Base-by-base conservation (phyloP, 2,113 vertebrate genomes). In the Silurus glanis region DNA sequence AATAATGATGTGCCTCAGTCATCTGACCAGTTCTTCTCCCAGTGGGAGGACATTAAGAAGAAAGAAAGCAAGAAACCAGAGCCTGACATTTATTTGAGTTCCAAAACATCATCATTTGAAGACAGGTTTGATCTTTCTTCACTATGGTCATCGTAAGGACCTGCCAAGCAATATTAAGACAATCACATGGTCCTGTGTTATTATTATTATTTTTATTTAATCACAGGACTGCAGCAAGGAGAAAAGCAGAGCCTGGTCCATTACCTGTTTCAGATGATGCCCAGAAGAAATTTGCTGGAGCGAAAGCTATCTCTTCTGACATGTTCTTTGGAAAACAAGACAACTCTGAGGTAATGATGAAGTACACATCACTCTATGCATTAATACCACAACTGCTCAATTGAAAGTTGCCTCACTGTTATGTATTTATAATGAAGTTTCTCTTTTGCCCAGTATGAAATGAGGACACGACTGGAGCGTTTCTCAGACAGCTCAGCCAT, bases 261-360 rank as follows among this genome's bases (percentile, higher is more conserved):
- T 13, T 80, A 2, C 64, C 75, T 0, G 92, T 86, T 37, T 93
- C 94, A 0, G 96, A 97, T 17, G 97, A 98, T 51, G 97, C 97
- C 51, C 97, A 95, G 90, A 97, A 93, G 84, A 99, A 99, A 89
- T 99, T 98, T 89, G 98, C 97, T 81, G 92, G 97, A 0, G 94
- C 94, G 80, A 99, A 97, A 93, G 95, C 97, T 66, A 99, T 99
- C 87, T 99, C 98, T 0, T 99, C 98, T 28, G 98, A 99, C 85
- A 99, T 98, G 97, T 99, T 95, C 91, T 99, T 99, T 80, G 97
- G 97, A 85, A 98, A 96, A 88, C 97, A 97, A 83, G 96, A 97
- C 78, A 91, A 94, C 55, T 92, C 95, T 55, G 97, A 99, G 87
- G 98, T 98, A 90, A 84, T 16, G 16, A 19, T n/a, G 17, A 28